Base-by-base conservation (phyloP, 2,888 invertebrate species). In the Polia nebulosa region DNA sequence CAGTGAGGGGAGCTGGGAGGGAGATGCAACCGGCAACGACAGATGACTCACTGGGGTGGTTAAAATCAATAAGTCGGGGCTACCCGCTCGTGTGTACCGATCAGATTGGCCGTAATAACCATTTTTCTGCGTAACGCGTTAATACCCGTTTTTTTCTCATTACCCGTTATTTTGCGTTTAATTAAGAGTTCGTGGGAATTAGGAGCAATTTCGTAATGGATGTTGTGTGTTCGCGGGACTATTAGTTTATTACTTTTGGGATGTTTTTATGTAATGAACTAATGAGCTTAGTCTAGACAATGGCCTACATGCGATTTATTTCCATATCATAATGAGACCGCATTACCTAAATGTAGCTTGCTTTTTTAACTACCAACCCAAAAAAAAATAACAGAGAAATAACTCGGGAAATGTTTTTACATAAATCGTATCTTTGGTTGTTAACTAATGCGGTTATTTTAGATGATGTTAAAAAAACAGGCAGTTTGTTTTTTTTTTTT, bases 1-100 rank as follows among this genome's bases (percentile, higher is more conserved):
- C 87, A 82, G 59, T 53, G 58, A 72, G 72, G 89, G 89, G 81
- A 85, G 86, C 72, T 80, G 80, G 77, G 84, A 57, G 72, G 72
- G 85, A 83, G 27, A 62, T 80, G 82, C 84, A 82, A 59, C 85
- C 88, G 86, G 80, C 81, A 81, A 55, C 85, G 88, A 86, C 87
- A 90, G 92, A 93, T 94, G 94, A 95, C 90, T 95, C 94, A 95
- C 90, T 87, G 80, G 90, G 91, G 85, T 80, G 88, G 91, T 90
- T 91, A 89, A 88, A 95, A 95, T 95, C 95, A 95, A 95, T 95
- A 95, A 92, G 90, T 83, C 80, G 83, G 73, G 74, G 68, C 68
- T 75, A 27, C 44, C 39, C 62, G 70, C 63, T 76, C 70, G 70
- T 72, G 75, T 78, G 83, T 81, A 70, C 75, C 51, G 59, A 82